Evolutionary conservation across 2,797 vertebrate species (phyloP).

Genomic region (Diglossa cyanea): DNA sequence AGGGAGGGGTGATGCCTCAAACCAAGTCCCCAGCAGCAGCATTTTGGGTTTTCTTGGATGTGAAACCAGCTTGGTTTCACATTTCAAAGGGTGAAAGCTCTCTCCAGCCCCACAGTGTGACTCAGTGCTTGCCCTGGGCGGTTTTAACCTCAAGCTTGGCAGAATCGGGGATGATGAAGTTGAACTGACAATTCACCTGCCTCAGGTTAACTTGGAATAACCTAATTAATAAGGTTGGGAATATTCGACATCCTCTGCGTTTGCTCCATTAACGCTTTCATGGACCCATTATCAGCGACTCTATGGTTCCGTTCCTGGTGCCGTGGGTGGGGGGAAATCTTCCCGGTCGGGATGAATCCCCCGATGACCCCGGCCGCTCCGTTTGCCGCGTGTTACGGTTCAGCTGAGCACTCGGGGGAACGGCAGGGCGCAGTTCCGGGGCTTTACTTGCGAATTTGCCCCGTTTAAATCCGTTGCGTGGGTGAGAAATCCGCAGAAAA

Average conservation of each 20-base stretch:
- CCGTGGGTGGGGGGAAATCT: neutral
- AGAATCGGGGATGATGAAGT: neutral
- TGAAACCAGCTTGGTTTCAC: neutral
- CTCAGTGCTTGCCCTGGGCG: neutral
- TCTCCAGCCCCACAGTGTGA: neutral
- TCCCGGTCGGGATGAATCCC: neutral
- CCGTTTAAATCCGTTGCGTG: neutral
- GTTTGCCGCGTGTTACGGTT: neutral
- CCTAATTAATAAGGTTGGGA: neutral
- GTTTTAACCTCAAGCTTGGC: neutral
- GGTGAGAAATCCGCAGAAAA: neutral
- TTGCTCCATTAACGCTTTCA: neutral
- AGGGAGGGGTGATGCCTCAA: neutral
- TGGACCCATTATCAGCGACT: neutral
- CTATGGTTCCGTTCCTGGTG: neutral
- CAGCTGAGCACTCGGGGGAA: neutral
- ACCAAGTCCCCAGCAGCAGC: neutral
- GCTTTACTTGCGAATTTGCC: neutral
- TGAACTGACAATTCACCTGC: neutral
- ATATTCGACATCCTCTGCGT: neutral
- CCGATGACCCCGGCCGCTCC: neutral
- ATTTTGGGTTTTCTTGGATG: neutral
- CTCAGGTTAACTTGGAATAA: neutral
- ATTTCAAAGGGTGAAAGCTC: neutral
- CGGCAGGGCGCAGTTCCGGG: neutral